A percentile compares a stretch with the other conserved stretches of the same genome.
phyloP scores from a whole-genome alignment of 2,113 vertebrate species.

The Brienomyrus brachyistius region DNA sequence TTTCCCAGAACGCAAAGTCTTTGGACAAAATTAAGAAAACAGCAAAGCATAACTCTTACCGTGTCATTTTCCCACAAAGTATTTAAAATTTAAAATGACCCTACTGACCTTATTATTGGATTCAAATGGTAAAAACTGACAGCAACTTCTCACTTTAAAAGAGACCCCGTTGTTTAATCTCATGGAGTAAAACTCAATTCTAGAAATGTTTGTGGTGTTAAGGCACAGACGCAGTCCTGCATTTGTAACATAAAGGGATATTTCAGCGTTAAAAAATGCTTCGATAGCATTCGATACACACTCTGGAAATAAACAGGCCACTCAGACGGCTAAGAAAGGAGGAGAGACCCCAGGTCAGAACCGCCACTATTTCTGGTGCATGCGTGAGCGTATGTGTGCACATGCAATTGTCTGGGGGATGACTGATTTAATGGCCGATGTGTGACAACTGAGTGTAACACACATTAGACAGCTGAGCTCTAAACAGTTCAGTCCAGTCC shows the following conservation, averaged over 20 bases:
- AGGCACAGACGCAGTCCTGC: neutral
- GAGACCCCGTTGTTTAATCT: neutral
- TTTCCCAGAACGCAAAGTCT: neutral
- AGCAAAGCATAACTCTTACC: neutral
- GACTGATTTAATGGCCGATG: neutral
- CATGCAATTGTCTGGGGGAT: neutral
- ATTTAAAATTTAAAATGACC: neutral
- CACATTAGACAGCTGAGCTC: neutral
- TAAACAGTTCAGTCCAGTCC: neutral
- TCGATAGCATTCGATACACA: neutral
- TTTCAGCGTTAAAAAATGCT: neutral
- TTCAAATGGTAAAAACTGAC: neutral
- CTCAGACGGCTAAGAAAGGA: neutral
- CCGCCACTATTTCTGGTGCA: neutral
- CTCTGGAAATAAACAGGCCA: neutral
- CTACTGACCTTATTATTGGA: neutral
- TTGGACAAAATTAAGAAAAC: neutral
- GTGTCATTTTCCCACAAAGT: neutral
- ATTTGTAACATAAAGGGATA: neutral
- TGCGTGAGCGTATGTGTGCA: neutral
- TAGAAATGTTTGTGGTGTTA: neutral
- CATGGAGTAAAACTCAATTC: neutral
- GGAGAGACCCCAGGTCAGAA: neutral
- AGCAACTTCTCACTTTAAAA: neutral
- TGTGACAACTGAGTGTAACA: neutral